These are phyloP conservation scores for Sebastes umbrosus DNA, from an alignment of 2,797 vertebrate species.

Conservation along the genomic window DNA sequence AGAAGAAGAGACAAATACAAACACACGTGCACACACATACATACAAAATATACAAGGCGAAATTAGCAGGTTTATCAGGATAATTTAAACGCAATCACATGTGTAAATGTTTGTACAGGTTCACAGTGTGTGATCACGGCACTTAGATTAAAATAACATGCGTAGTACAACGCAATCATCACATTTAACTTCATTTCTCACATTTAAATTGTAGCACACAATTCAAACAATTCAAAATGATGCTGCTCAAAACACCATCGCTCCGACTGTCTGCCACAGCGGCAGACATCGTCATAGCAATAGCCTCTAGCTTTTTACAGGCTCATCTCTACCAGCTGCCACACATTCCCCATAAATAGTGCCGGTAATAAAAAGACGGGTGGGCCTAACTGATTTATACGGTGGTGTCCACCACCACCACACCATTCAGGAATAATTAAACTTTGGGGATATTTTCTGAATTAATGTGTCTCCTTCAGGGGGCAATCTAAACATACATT, in stretches of 20 bases:
- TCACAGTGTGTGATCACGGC: conserved; percentile 19
- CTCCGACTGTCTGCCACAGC: conserved; percentile 60
- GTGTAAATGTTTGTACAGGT: conserved; percentile 54
- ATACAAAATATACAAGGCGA: conserved; percentile 24
- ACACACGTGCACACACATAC: conserved; percentile 41
- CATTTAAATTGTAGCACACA: conserved; percentile 16
- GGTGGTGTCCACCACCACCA: conserved; percentile 69
- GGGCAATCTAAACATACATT: conserved; percentile 70
- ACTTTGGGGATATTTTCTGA: conserved; percentile 77
- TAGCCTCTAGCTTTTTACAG: conserved; percentile 76
- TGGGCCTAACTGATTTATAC: conserved; percentile 80
- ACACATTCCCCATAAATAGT: conserved; percentile 81
- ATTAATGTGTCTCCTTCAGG: conserved; percentile 73
- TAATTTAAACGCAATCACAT: conserved; percentile 62
- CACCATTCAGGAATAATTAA: conserved; percentile 83
- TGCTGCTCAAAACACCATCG: conserved; percentile 41
- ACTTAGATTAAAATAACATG: conserved; percentile 16
- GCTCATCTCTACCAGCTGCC: conserved; percentile 79
- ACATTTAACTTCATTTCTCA: conserved; percentile 10
- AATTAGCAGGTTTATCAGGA: conserved; percentile 58
- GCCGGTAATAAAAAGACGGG: conserved; percentile 79
- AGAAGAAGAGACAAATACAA: conserved; percentile 68
- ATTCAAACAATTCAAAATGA: conserved; percentile 33
- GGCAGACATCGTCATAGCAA: conserved; percentile 62
- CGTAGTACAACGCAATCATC: conserved; percentile 4